phyloP scores from a whole-genome alignment of 2,797 vertebrate genomes.

The Toxotes lorentzi region DNA sequence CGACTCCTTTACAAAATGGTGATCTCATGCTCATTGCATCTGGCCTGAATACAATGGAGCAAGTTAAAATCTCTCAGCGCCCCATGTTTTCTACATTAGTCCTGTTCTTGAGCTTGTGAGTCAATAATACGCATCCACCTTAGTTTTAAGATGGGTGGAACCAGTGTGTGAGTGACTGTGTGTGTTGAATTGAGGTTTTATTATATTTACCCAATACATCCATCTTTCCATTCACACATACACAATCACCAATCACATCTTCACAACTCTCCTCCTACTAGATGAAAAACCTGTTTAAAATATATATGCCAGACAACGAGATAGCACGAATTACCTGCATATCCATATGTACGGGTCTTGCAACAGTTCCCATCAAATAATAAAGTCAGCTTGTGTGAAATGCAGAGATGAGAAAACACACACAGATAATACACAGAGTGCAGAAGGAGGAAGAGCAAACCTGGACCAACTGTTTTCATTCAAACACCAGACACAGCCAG shows the following conservation, averaged over 20 bases:
- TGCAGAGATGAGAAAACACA: constrained; percentile 10
- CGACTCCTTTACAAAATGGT: constrained; percentile 44
- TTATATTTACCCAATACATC: neutral
- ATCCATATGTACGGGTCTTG: constrained; percentile 3
- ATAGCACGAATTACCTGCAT: neutral
- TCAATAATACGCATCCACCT: constrained; percentile 58
- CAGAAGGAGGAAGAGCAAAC: constrained; percentile 21
- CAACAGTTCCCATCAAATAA: constrained; percentile 7
- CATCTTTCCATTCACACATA: constrained; percentile 15
- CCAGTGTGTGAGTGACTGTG: constrained; percentile 1
- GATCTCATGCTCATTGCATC: constrained; percentile 75
- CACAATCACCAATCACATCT: constrained; percentile 8
- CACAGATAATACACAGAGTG: neutral
- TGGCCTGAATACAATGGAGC: constrained; percentile 59
- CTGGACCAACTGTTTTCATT: constrained; percentile 71
- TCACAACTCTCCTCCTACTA: neutral
- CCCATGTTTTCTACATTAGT: constrained; percentile 68
- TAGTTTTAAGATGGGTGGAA: constrained; percentile 33
- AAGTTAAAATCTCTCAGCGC: constrained; percentile 49
- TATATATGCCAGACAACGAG: neutral
- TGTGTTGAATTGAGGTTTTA: constrained; percentile 3
- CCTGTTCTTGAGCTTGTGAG: constrained; percentile 47
- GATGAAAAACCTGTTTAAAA: neutral
- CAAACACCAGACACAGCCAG: constrained; percentile 70
- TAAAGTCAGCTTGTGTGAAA: constrained; percentile 11